A percentile compares a stretch with the other conserved stretches of the same genome.
Conservation (phyloP, 1,140 invertebrate species). For the roundworm (Caenorhabditis elegans) region DNA sequence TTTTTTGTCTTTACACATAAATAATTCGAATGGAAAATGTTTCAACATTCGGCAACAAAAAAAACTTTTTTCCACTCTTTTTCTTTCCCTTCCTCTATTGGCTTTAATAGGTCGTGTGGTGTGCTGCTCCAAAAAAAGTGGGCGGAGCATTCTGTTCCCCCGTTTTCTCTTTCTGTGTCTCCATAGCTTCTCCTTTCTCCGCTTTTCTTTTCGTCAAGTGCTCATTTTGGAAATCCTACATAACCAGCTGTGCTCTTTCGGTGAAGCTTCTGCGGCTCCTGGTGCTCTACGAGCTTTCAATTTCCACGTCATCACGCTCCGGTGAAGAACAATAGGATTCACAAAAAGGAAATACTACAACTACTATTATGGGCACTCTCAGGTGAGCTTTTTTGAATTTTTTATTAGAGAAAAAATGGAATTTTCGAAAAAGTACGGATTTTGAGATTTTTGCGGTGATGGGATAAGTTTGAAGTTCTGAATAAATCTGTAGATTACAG, state of each 20-base stretch:
- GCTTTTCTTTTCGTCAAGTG: conserved; percentile 16
- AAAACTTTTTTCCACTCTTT: neutral
- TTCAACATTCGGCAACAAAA: neutral
- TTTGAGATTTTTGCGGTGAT: neutral
- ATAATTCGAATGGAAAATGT: conserved; percentile 29
- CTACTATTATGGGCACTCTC: conserved; percentile 15
- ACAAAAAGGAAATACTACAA: neutral
- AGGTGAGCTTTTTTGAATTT: neutral
- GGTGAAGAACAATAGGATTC: neutral
- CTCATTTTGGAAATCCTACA: conserved; percentile 27
- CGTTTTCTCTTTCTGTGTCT: neutral
- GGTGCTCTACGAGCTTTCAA: neutral
- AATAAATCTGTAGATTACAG: too few relatives aligned
- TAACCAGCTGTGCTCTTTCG: conserved; percentile 22
- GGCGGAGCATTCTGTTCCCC: neutral
- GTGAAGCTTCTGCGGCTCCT: neutral
- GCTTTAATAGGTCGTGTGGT: conserved; percentile 18
- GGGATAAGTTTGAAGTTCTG: too few relatives aligned
- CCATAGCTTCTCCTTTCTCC: conserved; percentile 2
- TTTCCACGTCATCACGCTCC: conserved; percentile 20
- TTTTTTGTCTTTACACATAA: conserved; percentile 24
- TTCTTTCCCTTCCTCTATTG: neutral
- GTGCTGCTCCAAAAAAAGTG: conserved; percentile 3
- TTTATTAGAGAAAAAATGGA: neutral
- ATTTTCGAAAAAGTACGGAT: neutral